Evolutionary conservation across 2,888 invertebrate species (phyloP).

Genomic region (Lasius fuliginosus): DNA sequence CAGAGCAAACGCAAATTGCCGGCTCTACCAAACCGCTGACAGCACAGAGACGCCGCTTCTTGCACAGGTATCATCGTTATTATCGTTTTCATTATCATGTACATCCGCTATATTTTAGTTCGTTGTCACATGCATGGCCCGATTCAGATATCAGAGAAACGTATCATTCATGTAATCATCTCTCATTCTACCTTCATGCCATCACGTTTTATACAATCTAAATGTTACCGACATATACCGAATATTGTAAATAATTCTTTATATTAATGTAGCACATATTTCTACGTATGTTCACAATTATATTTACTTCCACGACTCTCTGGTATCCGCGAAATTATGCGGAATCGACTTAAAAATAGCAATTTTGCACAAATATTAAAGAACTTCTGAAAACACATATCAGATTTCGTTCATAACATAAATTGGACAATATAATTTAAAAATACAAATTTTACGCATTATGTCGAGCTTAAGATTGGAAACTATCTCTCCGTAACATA

Average conservation of each 20-base stretch:
- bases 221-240: conserved; percentile 23
- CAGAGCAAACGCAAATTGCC: conserved; percentile 86
- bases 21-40: conserved; percentile 86
- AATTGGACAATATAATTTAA: background rate
- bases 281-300: conserved; percentile 35
- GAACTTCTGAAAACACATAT: background rate
- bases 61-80: conserved; percentile 85
- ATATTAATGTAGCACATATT: conserved; percentile 44
- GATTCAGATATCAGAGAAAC: conserved; percentile 59
- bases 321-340: conserved; percentile 58
- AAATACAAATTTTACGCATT: background rate
- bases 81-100: conserved; percentile 74
- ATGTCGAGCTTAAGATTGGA: background rate
- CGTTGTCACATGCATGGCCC: conserved; percentile 71
- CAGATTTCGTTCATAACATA: background rate
- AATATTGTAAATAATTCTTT: conserved; percentile 40
- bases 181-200: conserved; percentile 35
- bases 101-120: conserved; percentile 65
- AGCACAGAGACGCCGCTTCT: conserved; percentile 86
- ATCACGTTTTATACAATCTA: conserved; percentile 43
- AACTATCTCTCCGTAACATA: background rate
- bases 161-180: conserved; percentile 31
- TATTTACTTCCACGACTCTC: conserved; percentile 58
- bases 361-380: conserved; percentile 18
- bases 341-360: background rate